These are phyloP conservation scores for Chelonia mydas DNA, from an alignment of 2,797 vertebrate genomes.

Conservation along the genomic window DNA sequence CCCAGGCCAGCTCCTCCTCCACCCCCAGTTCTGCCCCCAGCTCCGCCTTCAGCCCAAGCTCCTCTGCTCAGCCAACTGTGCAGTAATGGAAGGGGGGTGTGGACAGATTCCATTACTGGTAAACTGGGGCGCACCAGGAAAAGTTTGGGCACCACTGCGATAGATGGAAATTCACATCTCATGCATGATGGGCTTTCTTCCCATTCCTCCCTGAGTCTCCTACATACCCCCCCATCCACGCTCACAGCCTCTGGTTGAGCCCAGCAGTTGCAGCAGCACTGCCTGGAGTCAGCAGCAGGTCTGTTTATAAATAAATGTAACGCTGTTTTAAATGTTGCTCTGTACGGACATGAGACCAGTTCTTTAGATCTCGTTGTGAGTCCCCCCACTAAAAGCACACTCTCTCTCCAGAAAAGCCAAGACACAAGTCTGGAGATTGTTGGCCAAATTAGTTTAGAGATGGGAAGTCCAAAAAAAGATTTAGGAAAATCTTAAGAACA, in stretches of 20 bases:
- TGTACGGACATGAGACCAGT: rapidly evolving
- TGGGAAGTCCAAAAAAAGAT: too few species aligned
- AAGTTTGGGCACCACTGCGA: background rate
- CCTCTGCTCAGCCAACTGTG: too few species aligned
- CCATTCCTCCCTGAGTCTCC: background rate
- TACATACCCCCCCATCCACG: background rate
- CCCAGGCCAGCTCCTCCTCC: too few species aligned
- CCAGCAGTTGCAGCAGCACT: background rate
- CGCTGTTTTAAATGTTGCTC: background rate
- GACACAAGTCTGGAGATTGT: background rate
- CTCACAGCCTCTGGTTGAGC: background rate
- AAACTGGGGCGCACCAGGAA: too few species aligned
- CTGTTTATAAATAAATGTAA: background rate
- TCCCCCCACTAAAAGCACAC: background rate
- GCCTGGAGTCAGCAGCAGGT: too few species aligned
- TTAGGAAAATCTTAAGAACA: too few species aligned
- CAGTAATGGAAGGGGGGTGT: too few species aligned
- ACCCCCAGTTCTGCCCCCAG: too few species aligned
- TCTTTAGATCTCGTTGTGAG: background rate
- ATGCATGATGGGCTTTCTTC: constrained; percentile 16
- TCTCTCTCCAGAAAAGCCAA: background rate
- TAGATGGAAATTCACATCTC: background rate
- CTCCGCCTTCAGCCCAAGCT: too few species aligned
- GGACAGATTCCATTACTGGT: too few species aligned
- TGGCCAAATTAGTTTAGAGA: too few species aligned